Evolutionary conservation across 2,797 vertebrate genomes (phyloP), one percentile per base, ranked within the genome.

Genomic region (Danio aesculapii): DNA sequence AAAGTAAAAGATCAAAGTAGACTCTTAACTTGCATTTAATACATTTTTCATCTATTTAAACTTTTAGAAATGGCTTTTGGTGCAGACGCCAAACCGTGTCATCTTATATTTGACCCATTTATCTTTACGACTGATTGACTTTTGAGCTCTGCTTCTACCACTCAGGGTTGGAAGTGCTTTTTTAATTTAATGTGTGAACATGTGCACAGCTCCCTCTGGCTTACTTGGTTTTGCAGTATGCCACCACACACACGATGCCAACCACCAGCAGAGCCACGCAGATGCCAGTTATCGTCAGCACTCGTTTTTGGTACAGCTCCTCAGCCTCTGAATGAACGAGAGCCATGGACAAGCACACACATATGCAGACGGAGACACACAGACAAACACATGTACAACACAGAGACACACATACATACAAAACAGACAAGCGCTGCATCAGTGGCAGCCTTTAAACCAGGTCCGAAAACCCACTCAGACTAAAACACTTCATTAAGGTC

Each of bases 221-320:
- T 92, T 94, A 99, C 97, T 98, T 98, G 92, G 97, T 99, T 95
- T 99, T 99, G 95, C 97, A 98, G 93, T 99, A 99, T 88, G 97
- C 97, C 86, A 98, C 97, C 88, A 99, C 97, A 81, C 97, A 99
- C 87, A 99, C 95, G 87, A 99, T 98, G 92, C 97, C 97, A 87
- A 99, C 97, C 84, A 99, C 96, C 84, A 99, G 92, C 90, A 99
- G 92, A 13, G 97, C 97, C 89, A 99, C 97, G 55, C 97, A 99
- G 93, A 99, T 98, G 90, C 97, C 97, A 0, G 97, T 98, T 92
- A 99, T 99, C 72, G 97, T 98, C 91, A 98, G 92, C 88, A 99
- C 97, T 83, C 97, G 95, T 92, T 96, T 96, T 95, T 98, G 97
- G 93, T 99, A 98, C 84, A 99, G 94, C 92, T 98, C 95, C 91